Base-by-base conservation (phyloP, 1,140 invertebrate genomes). In the Rhagoletis pomonella region DNA sequence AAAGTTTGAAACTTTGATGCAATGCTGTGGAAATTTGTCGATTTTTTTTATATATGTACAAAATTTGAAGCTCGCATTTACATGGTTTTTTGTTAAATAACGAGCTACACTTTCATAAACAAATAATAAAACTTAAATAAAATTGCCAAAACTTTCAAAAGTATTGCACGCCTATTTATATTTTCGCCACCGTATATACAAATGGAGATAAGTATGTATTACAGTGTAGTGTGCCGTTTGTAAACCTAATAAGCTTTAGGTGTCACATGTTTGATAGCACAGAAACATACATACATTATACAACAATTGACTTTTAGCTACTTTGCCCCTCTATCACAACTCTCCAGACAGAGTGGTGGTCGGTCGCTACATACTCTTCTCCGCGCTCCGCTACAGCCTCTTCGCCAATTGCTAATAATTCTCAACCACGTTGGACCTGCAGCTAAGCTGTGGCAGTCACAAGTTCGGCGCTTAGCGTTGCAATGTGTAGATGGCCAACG, bases 201-300 rank as follows among this genome's bases (percentile, higher is more conserved):
- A 4, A 47, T 44, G 42, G 4, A 73, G 10, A 50, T 44, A 10
- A 7, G 50, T 10, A 55, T 55, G 0, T 19, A 81, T 59, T 4
- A 17, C 39, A 77, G 6, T 77, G 19, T 47, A 81, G 17, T 81
- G 73, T 81, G 50, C 47, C 55, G 47, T 55, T 81, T 81, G 55
- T 81, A 81, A 81, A 55, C 47, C 17, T 42, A 58, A 81, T 81
- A 29, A 81, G 73, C 73, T 81, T 55, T 19, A 58, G 44, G 73
- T 81, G 73, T 9, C 3, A 81, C 29, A 39, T 47, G 42, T 69
- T 29, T 55, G 50, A 10, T 7, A 4, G 10, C 60, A 59, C 60
- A 10, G 5, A 55, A 55, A 2, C 50, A 10, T 55, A 55, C 50
- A 55, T 55, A 14, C 17, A 62, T 14, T n/a, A 6, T 59, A 14